A percentile compares a stretch with the other conserved stretches of the same genome.
Evolutionary conservation across 2,888 invertebrate species (phyloP).

Genomic region (Ophion ventricosus): DNA sequence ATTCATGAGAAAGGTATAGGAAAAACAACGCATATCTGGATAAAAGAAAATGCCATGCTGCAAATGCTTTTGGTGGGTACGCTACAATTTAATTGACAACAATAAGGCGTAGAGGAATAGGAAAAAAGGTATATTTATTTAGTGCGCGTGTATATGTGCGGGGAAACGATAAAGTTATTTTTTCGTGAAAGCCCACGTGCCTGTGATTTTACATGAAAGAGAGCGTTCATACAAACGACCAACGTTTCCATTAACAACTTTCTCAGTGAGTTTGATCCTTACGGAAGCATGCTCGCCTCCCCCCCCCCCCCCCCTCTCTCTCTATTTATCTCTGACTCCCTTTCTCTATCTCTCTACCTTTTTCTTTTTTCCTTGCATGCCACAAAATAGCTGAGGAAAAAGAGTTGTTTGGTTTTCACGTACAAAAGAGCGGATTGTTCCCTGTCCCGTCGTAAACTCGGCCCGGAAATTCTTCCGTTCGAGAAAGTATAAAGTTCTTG

Average conservation of each 20-base stretch:
- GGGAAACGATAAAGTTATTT: not conserved
- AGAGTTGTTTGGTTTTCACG: conserved; percentile 33
- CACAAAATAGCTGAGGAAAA: not conserved
- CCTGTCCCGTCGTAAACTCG: conserved; percentile 63
- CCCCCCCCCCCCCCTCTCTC: not conserved
- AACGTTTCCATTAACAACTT: conserved; percentile 64
- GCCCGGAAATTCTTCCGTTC: conserved; percentile 51
- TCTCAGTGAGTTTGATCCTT: conserved; percentile 43
- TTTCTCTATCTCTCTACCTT: not conserved
- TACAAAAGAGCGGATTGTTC: conserved; percentile 65
- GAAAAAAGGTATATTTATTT: not conserved
- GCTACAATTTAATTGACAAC: too few species aligned
- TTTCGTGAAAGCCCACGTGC: not conserved
- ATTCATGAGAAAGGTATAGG: too few species aligned
- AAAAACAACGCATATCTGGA: too few species aligned
- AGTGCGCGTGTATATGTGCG: not conserved
- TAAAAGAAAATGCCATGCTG: too few species aligned
- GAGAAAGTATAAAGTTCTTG: conserved; percentile 62
- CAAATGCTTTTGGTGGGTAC: too few species aligned
- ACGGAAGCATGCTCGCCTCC: conserved; percentile 36
- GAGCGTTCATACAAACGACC: conserved; percentile 54
- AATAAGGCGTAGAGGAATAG: too few species aligned
- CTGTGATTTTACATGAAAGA: conserved; percentile 1
- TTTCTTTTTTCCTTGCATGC: not conserved
- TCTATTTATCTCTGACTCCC: not conserved